Evolutionary conservation across 2,888 invertebrate species (phyloP).

Genomic region (Perizoma flavofasciatum): DNA sequence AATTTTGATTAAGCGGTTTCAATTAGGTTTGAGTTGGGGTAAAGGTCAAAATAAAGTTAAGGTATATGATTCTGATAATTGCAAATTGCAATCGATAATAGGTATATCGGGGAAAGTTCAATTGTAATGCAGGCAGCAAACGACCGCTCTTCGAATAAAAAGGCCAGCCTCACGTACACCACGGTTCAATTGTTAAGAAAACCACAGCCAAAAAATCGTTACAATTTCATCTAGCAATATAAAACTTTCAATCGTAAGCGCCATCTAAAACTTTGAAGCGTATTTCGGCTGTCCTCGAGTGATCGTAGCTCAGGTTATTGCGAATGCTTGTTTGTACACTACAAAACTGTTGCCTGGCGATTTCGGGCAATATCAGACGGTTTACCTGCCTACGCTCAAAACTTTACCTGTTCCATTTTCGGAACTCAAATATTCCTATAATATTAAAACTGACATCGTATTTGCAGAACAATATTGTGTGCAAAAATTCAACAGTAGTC

Average conservation of each 20-base stretch:
- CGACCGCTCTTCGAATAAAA: constrained; percentile 59
- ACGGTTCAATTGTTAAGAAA: constrained; percentile 71
- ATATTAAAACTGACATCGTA: constrained; percentile 20
- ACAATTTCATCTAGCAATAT: constrained; percentile 69
- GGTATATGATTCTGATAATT: constrained; percentile 68
- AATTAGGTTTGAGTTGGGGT: constrained; percentile 26
- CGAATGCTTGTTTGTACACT: constrained; percentile 71
- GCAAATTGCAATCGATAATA: constrained; percentile 71
- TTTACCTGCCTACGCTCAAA: constrained; percentile 30
- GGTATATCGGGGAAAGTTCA: constrained; percentile 49
- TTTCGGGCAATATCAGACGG: constrained; percentile 68
- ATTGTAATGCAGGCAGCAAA: constrained; percentile 64
- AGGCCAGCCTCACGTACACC: constrained; percentile 60
- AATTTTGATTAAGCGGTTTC: constrained; percentile 7
- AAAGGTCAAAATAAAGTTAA: constrained; percentile 55
- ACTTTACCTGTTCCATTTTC: constrained; percentile 32
- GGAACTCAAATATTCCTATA: constrained; percentile 21
- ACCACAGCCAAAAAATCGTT: constrained; percentile 70
- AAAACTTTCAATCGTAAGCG: constrained; percentile 69
- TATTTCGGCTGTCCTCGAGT: constrained; percentile 68
- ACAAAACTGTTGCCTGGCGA: constrained; percentile 64
- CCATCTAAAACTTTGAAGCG: constrained; percentile 63
- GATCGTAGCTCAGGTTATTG: constrained; percentile 68
- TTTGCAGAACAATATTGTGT: constrained; percentile 22
- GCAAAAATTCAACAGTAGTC: constrained; percentile 38